A percentile compares a stretch with the other conserved stretches of the same genome.
These are phyloP conservation scores for Baryphthengus martii DNA, from an alignment of 2,113 vertebrate species.

Conservation along the genomic window DNA sequence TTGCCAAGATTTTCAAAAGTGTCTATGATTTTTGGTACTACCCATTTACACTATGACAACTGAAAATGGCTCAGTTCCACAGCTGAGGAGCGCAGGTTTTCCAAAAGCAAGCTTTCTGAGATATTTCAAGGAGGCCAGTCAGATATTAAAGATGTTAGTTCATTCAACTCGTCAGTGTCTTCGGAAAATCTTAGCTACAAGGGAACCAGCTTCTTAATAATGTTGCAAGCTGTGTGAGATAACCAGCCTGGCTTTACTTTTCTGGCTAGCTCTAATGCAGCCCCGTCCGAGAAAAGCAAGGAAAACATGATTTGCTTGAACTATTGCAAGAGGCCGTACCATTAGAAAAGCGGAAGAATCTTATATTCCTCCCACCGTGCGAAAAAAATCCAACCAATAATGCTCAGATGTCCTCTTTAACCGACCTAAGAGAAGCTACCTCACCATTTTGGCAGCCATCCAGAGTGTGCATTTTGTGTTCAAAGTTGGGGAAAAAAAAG, in stretches of 20 bases:
- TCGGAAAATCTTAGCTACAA: conserved; percentile 8
- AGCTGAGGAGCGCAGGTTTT: not conserved
- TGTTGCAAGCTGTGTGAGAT: conserved; percentile 11
- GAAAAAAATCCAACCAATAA: not conserved
- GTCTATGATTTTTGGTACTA: not conserved
- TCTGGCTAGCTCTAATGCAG: not conserved
- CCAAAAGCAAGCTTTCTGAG: not conserved
- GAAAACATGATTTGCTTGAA: not conserved
- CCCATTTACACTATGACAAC: not conserved
- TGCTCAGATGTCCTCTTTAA: not conserved
- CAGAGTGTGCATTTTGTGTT: not conserved
- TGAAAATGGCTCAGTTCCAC: not conserved
- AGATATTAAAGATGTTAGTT: not conserved
- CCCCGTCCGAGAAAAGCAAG: not conserved
- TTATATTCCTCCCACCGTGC: not conserved
- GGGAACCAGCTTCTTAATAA: not conserved
- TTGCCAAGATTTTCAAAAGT: not conserved
- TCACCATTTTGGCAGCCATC: not conserved
- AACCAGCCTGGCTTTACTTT: conserved; percentile 11
- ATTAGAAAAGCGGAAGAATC: not conserved
- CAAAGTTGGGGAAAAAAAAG: not conserved
- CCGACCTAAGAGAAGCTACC: not conserved
- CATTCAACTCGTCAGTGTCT: not conserved
- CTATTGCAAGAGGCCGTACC: not conserved
- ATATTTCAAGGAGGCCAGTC: not conserved